A percentile compares a stretch with the other conserved stretches of the same genome.
phyloP scores from a whole-genome alignment of 2,888 invertebrate species.

The Cantharis rufa region DNA sequence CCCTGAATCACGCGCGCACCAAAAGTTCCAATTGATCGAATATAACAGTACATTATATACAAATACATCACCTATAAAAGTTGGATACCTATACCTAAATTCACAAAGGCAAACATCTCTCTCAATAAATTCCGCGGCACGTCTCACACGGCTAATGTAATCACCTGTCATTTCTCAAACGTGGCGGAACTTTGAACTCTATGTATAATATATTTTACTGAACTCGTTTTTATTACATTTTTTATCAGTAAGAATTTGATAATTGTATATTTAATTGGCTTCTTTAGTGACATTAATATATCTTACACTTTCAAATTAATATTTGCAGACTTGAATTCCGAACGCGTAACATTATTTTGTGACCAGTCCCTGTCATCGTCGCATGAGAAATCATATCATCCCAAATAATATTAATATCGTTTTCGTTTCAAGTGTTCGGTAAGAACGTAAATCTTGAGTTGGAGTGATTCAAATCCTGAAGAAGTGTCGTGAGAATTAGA shows the following conservation, averaged over 20 bases:
- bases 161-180: slow-evolving; percentile 35
- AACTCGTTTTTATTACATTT: slow-evolving; percentile 29
- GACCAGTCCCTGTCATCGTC: neutral
- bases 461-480: neutral
- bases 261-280: slow-evolving; percentile 34
- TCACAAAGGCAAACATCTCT: slow-evolving; percentile 37
- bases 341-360: neutral
- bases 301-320: slow-evolving; percentile 5
- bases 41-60: slow-evolving; percentile 13
- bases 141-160: slow-evolving; percentile 36
- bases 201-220: slow-evolving; percentile 27
- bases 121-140: slow-evolving; percentile 38
- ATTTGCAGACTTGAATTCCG: neutral
- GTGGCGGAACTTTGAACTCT: slow-evolving; percentile 36
- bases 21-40: slow-evolving; percentile 7
- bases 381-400: neutral
- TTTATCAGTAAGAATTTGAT: slow-evolving; percentile 33
- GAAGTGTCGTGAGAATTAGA: neutral
- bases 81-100: slow-evolving; percentile 17
- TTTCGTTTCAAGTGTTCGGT: neutral
- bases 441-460: neutral
- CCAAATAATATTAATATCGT: neutral
- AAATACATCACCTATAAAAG: slow-evolving; percentile 20
- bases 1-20: slow-evolving; percentile 5
- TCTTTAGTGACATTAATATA: slow-evolving; percentile 6